Evolutionary conservation across 2,888 invertebrate species (phyloP).

Genomic region (Diogma glabrata): DNA sequence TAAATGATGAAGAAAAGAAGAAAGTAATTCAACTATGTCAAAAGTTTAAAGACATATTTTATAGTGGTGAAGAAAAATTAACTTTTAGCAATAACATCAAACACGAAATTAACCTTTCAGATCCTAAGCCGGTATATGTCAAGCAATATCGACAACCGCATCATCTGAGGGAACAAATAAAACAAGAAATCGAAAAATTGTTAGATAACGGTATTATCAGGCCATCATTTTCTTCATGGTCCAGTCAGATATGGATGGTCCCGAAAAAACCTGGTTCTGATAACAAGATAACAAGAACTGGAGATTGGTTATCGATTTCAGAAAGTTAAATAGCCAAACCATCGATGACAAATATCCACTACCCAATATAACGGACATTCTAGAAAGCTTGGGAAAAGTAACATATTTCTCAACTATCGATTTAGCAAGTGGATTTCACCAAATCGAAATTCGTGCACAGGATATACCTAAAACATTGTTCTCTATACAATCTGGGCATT

Average conservation of each 20-base stretch:
- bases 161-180: neutral
- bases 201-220: neutral
- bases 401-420: slow-evolving; percentile 25
- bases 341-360: slow-evolving; percentile 17
- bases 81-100: neutral
- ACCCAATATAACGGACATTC: slow-evolving; percentile 24
- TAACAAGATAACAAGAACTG: neutral
- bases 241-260: neutral
- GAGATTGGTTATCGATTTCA: neutral
- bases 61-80: neutral
- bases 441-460: slow-evolving; percentile 22
- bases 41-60: neutral
- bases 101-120: neutral
- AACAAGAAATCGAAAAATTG: neutral
- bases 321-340: slow-evolving; percentile 8
- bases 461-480: slow-evolving; percentile 24
- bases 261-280: neutral
- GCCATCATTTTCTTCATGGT: neutral
- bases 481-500: slow-evolving; percentile 6
- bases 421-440: slow-evolving; percentile 24
- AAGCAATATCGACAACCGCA: neutral
- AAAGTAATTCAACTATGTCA: neutral
- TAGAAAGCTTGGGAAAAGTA: slow-evolving; percentile 24
- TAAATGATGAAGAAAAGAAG: neutral
- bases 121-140: neutral